Base-by-base conservation (phyloP, 1,140 invertebrate species). In the Drosophila setifemur region DNA sequence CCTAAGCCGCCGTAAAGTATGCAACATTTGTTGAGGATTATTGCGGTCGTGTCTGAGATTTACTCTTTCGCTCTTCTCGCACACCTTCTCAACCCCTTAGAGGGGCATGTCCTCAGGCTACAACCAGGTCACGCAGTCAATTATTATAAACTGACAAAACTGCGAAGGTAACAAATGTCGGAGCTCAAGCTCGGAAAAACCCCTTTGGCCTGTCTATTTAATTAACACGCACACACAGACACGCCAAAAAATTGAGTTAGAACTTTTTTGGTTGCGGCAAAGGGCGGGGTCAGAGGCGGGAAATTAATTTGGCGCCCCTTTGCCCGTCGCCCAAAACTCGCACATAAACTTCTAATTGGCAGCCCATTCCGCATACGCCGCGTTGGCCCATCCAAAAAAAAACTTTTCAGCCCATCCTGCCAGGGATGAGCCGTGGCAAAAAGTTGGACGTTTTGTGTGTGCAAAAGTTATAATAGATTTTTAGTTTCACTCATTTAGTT, bases 321-420 rank as follows among this genome's bases (percentile, higher is more conserved):
- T 53, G 33, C 19, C 52, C 39, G 37, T 16, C 54, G 45, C 66
- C 39, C 67, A 49, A 70, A n/a, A 60, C 67, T 70, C 66, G 53
- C 43, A 72, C 75, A 85, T 85, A 86, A 83, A 85, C 79, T 85
- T 85, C 79, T 85, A 85, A 85, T 85, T 85, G 79, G 81, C 75
- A 85, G 71, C 81, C 72, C 75, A 85, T 86, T 81, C 75, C 71
- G 70, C 57, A 79, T 79, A 79, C 64, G 76, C 72, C 72, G 53
- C 77, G 72, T 71, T 67, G 60, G 55, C 61, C 60, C 67, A 39
- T 60, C 25, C 8, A 43, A 74, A 43, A 50, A 71, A 40, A 49
- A 72, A 69, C 29, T 31, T 71, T 72, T 72, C 31, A 19, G 4
- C 21, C 67, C 53, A 48, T 33, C 39, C 50, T 1, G 19, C 4